Conservation (phyloP, 2,113 vertebrate species). For the Misgurnus anguillicaudatus region DNA sequence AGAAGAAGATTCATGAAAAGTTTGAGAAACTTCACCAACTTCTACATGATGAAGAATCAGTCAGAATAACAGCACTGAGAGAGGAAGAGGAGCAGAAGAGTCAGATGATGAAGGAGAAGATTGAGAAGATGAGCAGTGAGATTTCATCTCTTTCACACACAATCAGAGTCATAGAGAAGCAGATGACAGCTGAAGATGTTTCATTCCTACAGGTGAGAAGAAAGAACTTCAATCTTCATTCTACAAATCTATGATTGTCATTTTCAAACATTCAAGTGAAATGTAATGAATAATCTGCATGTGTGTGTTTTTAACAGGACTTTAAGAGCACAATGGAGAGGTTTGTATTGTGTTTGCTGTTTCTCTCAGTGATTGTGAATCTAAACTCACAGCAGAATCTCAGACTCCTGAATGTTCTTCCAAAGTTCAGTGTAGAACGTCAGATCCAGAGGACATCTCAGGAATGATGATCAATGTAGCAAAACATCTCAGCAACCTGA, state of each 20-base stretch:
- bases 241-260: no score
- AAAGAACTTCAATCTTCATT: no score
- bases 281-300: no score
- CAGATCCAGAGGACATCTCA: neutral
- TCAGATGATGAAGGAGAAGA: no score
- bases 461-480: neutral
- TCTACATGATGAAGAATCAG: constrained; percentile 23
- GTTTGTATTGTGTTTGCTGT: neutral
- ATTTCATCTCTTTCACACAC: no score
- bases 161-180: neutral
- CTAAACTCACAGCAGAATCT: neutral
- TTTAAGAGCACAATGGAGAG: neutral
- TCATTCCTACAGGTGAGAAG: neutral
- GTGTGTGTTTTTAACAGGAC: neutral
- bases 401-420: neutral
- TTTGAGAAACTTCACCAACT: constrained; percentile 54
- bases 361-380: neutral
- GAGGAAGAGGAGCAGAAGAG: neutral
- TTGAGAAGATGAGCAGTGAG: no score
- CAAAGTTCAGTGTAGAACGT: neutral
- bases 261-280: no score
- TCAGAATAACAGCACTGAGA: constrained; percentile 25
- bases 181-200: neutral
- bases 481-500: neutral
- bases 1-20: constrained; percentile 47